phyloP scores from a whole-genome alignment of 2,888 invertebrate genomes.

The Zelleria hepariella region DNA sequence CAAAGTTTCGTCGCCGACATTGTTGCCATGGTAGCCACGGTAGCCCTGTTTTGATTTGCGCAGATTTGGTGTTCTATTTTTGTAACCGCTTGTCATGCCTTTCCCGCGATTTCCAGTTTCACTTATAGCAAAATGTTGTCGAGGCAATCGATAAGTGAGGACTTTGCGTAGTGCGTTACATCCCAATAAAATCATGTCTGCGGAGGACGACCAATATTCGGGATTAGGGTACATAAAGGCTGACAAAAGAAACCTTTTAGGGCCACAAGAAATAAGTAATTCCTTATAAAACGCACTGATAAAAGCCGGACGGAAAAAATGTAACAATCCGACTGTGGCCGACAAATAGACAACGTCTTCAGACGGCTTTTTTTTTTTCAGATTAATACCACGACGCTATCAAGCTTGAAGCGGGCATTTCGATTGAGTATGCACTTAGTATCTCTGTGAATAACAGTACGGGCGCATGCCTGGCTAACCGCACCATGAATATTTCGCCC shows the following conservation, averaged over 20 bases:
- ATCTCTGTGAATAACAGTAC: constrained; percentile 37
- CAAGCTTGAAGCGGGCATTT: not conserved
- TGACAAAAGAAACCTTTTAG: constrained; percentile 5
- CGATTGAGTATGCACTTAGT: constrained; percentile 12
- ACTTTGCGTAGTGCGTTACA: not conserved
- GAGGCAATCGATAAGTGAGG: too few relatives aligned
- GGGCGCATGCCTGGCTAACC: constrained; percentile 28
- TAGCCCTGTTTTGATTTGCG: not conserved
- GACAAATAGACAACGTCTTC: not conserved
- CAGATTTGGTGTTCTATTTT: not conserved
- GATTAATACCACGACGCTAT: too few relatives aligned
- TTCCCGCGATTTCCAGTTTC: not conserved
- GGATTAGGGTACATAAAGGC: not conserved
- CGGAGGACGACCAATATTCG: not conserved
- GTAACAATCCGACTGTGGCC: not conserved
- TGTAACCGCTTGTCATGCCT: not conserved
- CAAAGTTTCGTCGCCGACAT: constrained; percentile 26
- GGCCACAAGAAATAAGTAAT: not conserved
- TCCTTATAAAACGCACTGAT: not conserved
- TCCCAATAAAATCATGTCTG: constrained; percentile 2
- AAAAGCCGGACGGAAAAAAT: not conserved
- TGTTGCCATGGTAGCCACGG: constrained; percentile 10
- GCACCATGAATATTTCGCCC: constrained; percentile 47
- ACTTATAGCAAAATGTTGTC: too few relatives aligned
- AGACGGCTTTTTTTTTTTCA: not conserved